A percentile compares a stretch with the other conserved stretches of the same genome.
phyloP scores from a whole-genome alignment of 53 echinoderm and acorn worm species.

The Astropecten irregularis region DNA sequence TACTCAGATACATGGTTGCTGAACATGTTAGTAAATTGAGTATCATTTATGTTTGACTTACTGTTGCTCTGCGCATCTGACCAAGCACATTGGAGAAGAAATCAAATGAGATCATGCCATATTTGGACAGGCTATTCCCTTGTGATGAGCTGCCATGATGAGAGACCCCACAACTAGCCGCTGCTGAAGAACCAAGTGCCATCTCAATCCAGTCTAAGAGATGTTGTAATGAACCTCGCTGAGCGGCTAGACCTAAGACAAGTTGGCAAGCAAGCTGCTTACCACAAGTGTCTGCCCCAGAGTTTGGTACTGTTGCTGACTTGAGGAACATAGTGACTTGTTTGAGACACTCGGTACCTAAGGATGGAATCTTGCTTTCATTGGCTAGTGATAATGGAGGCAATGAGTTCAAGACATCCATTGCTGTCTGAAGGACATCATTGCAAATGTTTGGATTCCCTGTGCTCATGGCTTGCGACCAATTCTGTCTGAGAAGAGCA shows the following conservation, averaged over 20 bases:
- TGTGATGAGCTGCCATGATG: conserved; percentile 14
- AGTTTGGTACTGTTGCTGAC: conserved; percentile 89
- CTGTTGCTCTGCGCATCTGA: conserved; percentile 95
- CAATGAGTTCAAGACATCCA: conserved; percentile 77
- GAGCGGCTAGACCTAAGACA: conserved; percentile 87
- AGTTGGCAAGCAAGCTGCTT: conserved; percentile 89
- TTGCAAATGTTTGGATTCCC: conserved; percentile 78
- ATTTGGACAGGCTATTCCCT: conserved; percentile 35
- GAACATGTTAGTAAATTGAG: too few species aligned
- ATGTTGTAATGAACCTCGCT: conserved; percentile 92
- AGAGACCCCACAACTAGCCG: conserved; percentile 21
- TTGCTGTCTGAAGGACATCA: conserved; percentile 91
- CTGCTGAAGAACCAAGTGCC: conserved; percentile 88
- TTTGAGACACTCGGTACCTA: conserved; percentile 90
- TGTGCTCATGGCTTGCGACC: conserved; percentile 56
- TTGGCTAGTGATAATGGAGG: conserved; percentile 95
- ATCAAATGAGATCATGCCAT: conserved; percentile 78
- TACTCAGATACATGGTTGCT: too few species aligned
- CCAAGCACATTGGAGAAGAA: conserved; percentile 82
- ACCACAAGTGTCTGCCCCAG: conserved; percentile 83
- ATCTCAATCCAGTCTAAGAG: conserved; percentile 98
- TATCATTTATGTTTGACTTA: too few species aligned
- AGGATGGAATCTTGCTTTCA: conserved; percentile 91
- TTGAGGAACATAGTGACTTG: conserved; percentile 92
- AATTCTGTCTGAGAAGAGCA: conserved; percentile 92